phyloP scores from a whole-genome alignment of 2,888 invertebrate genomes.

The Heliconius hortense region DNA sequence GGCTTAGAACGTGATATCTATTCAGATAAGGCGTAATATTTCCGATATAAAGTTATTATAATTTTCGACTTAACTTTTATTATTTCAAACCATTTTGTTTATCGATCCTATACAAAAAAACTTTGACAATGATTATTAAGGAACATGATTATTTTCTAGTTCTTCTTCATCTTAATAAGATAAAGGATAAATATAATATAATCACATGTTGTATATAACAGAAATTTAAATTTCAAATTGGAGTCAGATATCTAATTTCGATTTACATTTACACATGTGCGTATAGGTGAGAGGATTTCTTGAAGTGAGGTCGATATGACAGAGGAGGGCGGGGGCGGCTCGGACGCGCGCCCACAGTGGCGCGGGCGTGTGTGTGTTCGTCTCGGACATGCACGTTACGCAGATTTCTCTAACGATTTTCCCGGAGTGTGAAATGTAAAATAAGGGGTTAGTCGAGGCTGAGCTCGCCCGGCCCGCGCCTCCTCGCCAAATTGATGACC shows the following conservation, averaged over 20 bases:
- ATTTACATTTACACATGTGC: constrained; percentile 66
- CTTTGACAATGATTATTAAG: too few species aligned
- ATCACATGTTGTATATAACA: neutral
- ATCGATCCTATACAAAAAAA: too few species aligned
- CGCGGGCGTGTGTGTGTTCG: constrained; percentile 64
- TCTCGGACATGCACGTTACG: constrained; percentile 80
- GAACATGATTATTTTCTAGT: neutral
- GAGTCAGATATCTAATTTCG: constrained; percentile 46
- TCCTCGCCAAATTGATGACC: constrained; percentile 79
- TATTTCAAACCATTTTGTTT: too few species aligned
- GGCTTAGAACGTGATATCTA: too few species aligned
- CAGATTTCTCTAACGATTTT: constrained; percentile 83
- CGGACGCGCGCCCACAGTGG: constrained; percentile 57
- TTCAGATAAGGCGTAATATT: neutral
- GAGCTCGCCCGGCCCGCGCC: constrained; percentile 58
- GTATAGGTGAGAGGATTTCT: constrained; percentile 75
- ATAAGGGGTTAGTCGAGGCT: constrained; percentile 80
- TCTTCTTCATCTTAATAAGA: too few species aligned
- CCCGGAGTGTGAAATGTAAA: constrained; percentile 83
- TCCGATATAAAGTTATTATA: neutral
- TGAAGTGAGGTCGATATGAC: constrained; percentile 78
- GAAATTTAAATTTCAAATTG: constrained; percentile 38
- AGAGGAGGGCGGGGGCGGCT: constrained; percentile 61
- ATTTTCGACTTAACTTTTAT: neutral
- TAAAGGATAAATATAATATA: neutral